These are phyloP conservation scores for Serilophus lunatus DNA, from an alignment of 2,113 vertebrate genomes.

Conservation along the genomic window DNA sequence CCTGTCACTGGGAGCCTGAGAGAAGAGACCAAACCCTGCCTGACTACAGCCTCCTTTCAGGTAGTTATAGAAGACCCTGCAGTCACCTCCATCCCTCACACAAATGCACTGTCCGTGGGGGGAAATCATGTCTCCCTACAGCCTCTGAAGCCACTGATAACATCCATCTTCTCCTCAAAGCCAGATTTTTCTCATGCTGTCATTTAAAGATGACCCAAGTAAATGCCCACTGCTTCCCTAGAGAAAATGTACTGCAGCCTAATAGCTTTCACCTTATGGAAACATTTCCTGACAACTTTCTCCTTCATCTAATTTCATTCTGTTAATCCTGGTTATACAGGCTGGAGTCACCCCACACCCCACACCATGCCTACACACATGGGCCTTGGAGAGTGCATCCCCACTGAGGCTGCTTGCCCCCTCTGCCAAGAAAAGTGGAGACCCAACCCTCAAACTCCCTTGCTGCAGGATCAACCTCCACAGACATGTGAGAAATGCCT, in stretches of 20 bases:
- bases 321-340: neutral
- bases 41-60: too few species aligned
- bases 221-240: fast-evolving
- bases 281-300: neutral
- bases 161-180: neutral
- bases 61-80: neutral
- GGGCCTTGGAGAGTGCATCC: neutral
- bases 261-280: constrained; percentile 37
- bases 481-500: neutral
- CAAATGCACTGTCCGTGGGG: neutral
- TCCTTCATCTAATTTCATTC: constrained; percentile 24
- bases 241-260: neutral
- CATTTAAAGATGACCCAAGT: neutral
- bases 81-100: neutral
- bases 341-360: neutral
- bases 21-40: too few species aligned
- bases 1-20: too few species aligned
- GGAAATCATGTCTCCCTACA: neutral
- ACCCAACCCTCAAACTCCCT: neutral
- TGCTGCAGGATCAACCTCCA: neutral
- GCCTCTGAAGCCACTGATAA: neutral
- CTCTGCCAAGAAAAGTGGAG: neutral
- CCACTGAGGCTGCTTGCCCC: neutral
- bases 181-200: neutral
- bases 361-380: fast-evolving